A percentile compares a stretch with the other conserved stretches of the same genome.
phyloP scores from a whole-genome alignment of 2,888 invertebrate genomes.

The Drosophila leonis region DNA sequence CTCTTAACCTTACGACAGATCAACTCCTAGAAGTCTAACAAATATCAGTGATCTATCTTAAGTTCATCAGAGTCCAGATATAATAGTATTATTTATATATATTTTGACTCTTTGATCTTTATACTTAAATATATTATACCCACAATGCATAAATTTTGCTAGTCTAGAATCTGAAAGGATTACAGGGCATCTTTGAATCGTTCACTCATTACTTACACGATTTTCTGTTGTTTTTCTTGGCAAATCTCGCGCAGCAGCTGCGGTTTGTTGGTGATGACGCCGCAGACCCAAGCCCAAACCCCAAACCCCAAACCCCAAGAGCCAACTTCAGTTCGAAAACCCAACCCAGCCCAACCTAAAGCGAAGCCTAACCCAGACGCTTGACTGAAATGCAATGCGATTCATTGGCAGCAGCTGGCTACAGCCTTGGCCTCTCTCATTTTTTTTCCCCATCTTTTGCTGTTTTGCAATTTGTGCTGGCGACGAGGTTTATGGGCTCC shows the following conservation, averaged over 20 bases:
- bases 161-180: neutral
- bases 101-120: too few species aligned
- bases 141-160: too few species aligned
- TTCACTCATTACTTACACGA: neutral
- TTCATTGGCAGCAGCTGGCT: constrained; percentile 52
- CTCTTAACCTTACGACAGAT: too few species aligned
- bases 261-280: constrained; percentile 48
- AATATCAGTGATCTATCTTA: too few species aligned
- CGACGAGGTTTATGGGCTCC: constrained; percentile 24
- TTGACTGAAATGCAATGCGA: constrained; percentile 23
- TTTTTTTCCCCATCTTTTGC: neutral
- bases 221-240: constrained; percentile 27
- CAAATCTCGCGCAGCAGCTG: constrained; percentile 74
- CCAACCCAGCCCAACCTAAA: constrained; percentile 1
- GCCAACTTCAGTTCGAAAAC: constrained; percentile 1
- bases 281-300: constrained; percentile 3
- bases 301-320: constrained; percentile 1
- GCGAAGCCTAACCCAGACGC: neutral
- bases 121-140: too few species aligned
- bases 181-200: constrained; percentile 1
- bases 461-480: constrained; percentile 21
- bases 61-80: too few species aligned
- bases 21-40: too few species aligned
- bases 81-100: too few species aligned
- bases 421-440: constrained; percentile 33